phyloP scores from a whole-genome alignment of 2,888 invertebrate species.

The Himalopsyche japonica region DNA sequence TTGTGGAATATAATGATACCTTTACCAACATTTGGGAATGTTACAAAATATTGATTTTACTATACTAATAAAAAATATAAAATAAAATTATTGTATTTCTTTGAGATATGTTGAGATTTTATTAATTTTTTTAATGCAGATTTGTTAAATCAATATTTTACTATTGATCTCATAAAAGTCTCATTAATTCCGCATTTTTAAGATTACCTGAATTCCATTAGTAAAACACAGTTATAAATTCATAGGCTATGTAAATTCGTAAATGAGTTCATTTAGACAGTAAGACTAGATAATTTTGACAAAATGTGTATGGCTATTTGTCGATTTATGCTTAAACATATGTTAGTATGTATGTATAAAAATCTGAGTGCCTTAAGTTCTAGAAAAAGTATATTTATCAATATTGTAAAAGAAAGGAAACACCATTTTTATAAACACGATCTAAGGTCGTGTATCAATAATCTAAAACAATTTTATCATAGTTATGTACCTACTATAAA shows the following conservation, averaged over 20 bases:
- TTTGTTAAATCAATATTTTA: too few species aligned
- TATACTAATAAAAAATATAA: too few species aligned
- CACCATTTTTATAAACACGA: constrained; percentile 35
- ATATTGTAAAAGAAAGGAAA: constrained; percentile 34
- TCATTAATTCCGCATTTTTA: neutral
- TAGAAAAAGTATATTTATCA: constrained; percentile 53
- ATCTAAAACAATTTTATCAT: constrained; percentile 24
- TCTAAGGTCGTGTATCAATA: constrained; percentile 1
- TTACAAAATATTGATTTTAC: too few species aligned
- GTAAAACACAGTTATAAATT: neutral
- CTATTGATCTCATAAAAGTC: neutral
- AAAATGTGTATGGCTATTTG: neutral
- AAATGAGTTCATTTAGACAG: neutral
- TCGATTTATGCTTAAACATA: neutral
- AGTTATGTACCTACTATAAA: constrained; percentile 16
- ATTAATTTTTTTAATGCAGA: too few species aligned
- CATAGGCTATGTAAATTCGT: neutral
- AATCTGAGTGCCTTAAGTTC: constrained; percentile 62
- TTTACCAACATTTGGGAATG: too few species aligned
- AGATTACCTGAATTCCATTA: neutral
- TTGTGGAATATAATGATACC: too few species aligned
- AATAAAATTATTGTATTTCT: too few species aligned
- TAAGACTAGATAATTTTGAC: neutral
- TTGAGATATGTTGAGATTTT: too few species aligned
- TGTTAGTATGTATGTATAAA: constrained; percentile 10